These are phyloP conservation scores for Griposia aprilina DNA, from an alignment of 2,888 invertebrate genomes.

Conservation along the genomic window DNA sequence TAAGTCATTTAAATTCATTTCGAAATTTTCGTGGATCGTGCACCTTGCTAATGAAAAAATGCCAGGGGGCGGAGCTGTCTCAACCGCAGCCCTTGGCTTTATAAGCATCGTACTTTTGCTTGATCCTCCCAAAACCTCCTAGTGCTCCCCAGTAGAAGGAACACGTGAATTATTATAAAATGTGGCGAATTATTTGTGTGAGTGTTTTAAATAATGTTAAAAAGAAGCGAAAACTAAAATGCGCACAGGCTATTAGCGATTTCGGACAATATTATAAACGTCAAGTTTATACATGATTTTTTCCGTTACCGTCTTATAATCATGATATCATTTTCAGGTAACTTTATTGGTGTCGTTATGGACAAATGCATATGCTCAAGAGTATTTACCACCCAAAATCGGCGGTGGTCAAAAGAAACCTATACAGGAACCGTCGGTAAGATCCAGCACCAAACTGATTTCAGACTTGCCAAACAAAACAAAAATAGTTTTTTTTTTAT, in stretches of 20 bases:
- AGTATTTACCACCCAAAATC: constrained; percentile 89
- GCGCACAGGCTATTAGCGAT: neutral
- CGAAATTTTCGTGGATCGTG: constrained; percentile 84
- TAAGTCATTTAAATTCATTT: constrained; percentile 70
- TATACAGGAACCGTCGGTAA: constrained; percentile 81
- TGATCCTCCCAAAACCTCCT: constrained; percentile 72
- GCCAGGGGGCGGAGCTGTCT: constrained; percentile 72
- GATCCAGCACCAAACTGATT: constrained; percentile 5
- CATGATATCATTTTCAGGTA: constrained; percentile 70
- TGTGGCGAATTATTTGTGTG: constrained; percentile 83
- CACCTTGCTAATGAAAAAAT: constrained; percentile 81
- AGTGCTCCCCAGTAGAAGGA: constrained; percentile 68
- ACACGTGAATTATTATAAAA: constrained; percentile 66
- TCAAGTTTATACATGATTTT: neutral
- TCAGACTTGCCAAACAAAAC: neutral
- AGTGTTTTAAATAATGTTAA: constrained; percentile 67
- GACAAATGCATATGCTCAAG: constrained; percentile 82
- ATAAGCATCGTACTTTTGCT: constrained; percentile 76
- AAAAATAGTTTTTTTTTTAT: neutral
- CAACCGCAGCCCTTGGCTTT: constrained; percentile 81
- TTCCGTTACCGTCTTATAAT: neutral
- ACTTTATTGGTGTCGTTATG: constrained; percentile 80
- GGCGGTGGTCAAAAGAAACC: constrained; percentile 78
- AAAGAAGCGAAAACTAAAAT: neutral
- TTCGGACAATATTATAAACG: neutral